Evolutionary conservation across 2,888 invertebrate species (phyloP).

Genomic region (Nipponacmea schrenckii): DNA sequence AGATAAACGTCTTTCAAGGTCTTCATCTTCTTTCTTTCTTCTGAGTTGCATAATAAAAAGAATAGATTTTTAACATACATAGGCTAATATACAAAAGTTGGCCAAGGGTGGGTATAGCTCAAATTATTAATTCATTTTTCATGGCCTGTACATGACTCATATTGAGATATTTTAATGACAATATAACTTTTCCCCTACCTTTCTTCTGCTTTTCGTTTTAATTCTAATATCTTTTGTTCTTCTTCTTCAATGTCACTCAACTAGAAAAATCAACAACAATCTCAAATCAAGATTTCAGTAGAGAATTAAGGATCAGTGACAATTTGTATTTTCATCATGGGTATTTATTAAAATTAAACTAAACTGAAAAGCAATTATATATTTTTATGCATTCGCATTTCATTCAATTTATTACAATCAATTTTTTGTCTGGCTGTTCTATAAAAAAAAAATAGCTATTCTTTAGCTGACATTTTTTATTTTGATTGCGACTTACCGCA

Average conservation of each 20-base stretch:
- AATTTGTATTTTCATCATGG: not conserved
- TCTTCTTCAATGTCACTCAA: slow-evolving; percentile 43
- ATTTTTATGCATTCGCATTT: too few species aligned
- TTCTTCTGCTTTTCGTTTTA: slow-evolving; percentile 49
- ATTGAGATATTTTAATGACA: too few species aligned
- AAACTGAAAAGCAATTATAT: too few species aligned
- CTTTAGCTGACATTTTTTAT: too few species aligned
- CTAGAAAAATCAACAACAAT: slow-evolving; percentile 15
- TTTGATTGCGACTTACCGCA: not conserved
- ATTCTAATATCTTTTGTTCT: slow-evolving; percentile 44
- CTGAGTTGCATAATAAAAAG: slow-evolving; percentile 28
- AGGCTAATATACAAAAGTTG: not conserved
- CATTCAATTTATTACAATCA: too few species aligned
- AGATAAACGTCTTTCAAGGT: slow-evolving; percentile 42
- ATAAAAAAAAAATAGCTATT: too few species aligned
- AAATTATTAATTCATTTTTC: not conserved
- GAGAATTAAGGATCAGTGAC: too few species aligned
- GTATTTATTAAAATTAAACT: not conserved
- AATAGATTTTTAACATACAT: not conserved
- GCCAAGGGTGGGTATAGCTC: too few species aligned
- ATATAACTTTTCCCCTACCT: slow-evolving; percentile 35
- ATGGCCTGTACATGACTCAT: slow-evolving; percentile 16
- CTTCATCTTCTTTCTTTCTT: slow-evolving; percentile 54
- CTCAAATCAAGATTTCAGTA: too few species aligned
- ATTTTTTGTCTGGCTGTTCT: too few species aligned